Evolutionary conservation across 1,140 invertebrate species (phyloP), one percentile per base, ranked within the genome.

Genomic region (Dinoponera quadriceps): DNA sequence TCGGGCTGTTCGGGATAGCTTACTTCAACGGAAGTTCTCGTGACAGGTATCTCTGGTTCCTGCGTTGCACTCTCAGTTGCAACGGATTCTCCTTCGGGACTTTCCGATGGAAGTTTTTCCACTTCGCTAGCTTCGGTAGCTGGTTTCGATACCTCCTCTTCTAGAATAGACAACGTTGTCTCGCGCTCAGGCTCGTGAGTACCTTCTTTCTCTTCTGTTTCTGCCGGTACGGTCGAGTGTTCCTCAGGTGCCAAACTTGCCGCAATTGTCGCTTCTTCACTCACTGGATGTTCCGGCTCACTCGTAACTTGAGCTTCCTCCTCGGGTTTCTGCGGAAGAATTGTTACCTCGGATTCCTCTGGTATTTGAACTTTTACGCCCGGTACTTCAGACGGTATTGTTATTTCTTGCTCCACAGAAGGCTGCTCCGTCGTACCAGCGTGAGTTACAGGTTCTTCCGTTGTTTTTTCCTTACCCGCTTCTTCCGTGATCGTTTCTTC

Each of bases 371-470:
- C 18, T 38, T 57, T 33, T 80, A 89, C 75, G 62, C 38, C 55
- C 49, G 62, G 13, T 83, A 85, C 85, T 69, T 84, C 57, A 71
- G 73, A 62, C 51, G 89, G 82, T 27, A 69, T 72, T 65, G 80
- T 81, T 65, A 51, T 55, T 75, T 73, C 65, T 62, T 84, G 65
- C 1, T 18, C 66, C 81, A 74, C 27, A 48, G 89, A 57, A 27
- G 55, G 72, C 2, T 51, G 20, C 11, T 86, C 69, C 49, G 82
- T 78, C n/a, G 62, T 83, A 51, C 75, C 74, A 49, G 38, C 60
- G 63, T 91, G 44, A 38, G 81, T 60, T 25, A 63, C 33, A 69
- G 29, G 16, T 62, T 80, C 55, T 33, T 82, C 86, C 2, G 33
- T 66, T 51, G 57, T 48, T 84, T 55, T 62, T 60, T 86, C 72